Conservation (phyloP, 1,140 invertebrate genomes). For the Trissolcus basalis region DNA sequence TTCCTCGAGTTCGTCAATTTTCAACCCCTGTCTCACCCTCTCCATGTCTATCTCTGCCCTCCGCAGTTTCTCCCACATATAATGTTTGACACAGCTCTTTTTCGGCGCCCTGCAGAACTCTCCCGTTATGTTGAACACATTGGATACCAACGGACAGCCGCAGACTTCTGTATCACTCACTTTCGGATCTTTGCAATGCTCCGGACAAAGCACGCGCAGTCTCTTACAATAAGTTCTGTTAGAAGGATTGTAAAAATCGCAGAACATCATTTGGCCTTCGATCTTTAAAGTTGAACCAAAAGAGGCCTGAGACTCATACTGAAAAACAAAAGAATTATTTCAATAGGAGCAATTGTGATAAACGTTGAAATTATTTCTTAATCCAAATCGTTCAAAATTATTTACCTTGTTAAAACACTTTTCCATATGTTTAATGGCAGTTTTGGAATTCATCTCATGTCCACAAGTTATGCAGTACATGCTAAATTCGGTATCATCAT, state of each 20-base stretch:
- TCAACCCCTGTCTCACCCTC: constrained; percentile 89
- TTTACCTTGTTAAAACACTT: constrained; percentile 93
- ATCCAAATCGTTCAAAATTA: not conserved
- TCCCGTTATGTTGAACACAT: constrained; percentile 87
- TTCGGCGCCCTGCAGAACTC: constrained; percentile 92
- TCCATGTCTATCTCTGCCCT: constrained; percentile 91
- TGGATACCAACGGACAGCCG: constrained; percentile 90
- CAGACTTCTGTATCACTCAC: constrained; percentile 90
- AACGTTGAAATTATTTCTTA: not conserved
- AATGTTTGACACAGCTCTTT: constrained; percentile 94
- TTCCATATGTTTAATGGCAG: constrained; percentile 95
- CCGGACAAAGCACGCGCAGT: constrained; percentile 95
- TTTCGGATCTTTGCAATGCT: constrained; percentile 98
- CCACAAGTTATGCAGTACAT: constrained; percentile 98
- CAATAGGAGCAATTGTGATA: not conserved
- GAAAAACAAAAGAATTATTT: constrained; percentile 57
- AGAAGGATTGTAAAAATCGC: constrained; percentile 94
- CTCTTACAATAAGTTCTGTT: constrained; percentile 97
- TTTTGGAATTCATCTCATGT: constrained; percentile 91
- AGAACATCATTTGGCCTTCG: constrained; percentile 97
- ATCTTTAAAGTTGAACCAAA: constrained; percentile 96
- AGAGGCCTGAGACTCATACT: constrained; percentile 97
- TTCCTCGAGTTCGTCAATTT: constrained; percentile 96
- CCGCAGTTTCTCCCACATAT: constrained; percentile 96
- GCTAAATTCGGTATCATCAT: constrained; percentile 88